phyloP scores from a whole-genome alignment of 2,888 invertebrate species.

The Pomacea canaliculata region DNA sequence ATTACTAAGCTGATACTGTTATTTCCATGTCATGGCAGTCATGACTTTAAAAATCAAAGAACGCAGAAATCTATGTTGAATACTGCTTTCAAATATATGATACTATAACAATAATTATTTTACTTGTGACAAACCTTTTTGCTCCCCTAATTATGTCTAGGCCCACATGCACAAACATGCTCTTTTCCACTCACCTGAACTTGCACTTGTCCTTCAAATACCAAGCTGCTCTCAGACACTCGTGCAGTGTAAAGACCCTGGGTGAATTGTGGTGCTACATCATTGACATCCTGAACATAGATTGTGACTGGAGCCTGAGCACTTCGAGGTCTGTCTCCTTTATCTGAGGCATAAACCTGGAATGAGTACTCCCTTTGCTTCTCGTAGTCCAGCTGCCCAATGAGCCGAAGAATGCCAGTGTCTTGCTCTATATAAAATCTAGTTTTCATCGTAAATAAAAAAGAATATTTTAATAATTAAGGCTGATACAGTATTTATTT shows the following conservation, averaged over 20 bases:
- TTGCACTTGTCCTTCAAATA: constrained; percentile 27
- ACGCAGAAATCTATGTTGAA: too few relatives aligned
- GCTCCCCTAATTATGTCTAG: too few relatives aligned
- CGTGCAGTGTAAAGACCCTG: constrained; percentile 32
- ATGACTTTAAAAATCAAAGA: too few relatives aligned
- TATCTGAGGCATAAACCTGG: constrained; percentile 34
- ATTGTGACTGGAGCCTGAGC: constrained; percentile 33
- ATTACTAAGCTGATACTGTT: too few relatives aligned
- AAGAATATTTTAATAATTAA: neutral
- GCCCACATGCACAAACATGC: too few relatives aligned
- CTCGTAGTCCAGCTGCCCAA: constrained; percentile 80
- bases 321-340: constrained; percentile 11
- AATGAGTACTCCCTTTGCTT: constrained; percentile 27
- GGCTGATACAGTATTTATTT: too few relatives aligned
- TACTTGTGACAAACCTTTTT: too few relatives aligned
- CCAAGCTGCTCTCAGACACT: constrained; percentile 32
- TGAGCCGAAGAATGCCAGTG: constrained; percentile 85
- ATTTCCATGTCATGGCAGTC: too few relatives aligned
- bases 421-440: constrained; percentile 82
- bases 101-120: too few relatives aligned
- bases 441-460: constrained; percentile 4
- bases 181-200: constrained; percentile 28
- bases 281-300: constrained; percentile 41
- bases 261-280: constrained; percentile 38
- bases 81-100: too few relatives aligned